Percentiles rank a stretch among this genome's conserved stretches.
These are phyloP conservation scores for Xiphophorus couchianus DNA, from an alignment of 2,113 vertebrate species.

Conservation along the genomic window DNA sequence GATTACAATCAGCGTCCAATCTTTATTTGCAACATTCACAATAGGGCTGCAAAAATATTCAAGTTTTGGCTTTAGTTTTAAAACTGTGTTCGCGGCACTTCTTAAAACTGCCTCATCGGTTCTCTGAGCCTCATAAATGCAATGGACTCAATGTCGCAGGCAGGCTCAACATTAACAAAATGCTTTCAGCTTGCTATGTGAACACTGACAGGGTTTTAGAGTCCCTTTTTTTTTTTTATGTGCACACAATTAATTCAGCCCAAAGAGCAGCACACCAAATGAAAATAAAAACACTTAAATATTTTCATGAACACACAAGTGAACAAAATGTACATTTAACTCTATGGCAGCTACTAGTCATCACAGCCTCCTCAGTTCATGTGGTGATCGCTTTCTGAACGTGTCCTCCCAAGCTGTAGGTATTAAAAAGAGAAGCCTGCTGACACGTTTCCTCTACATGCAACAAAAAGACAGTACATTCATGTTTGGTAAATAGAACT, in stretches of 20 bases:
- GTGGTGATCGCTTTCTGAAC: constrained; percentile 3
- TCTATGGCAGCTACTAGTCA: constrained; percentile 14
- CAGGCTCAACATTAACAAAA: constrained; percentile 40
- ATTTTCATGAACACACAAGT: constrained; percentile 17
- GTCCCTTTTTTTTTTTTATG: not conserved
- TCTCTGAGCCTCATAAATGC: constrained; percentile 14
- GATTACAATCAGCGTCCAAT: not conserved
- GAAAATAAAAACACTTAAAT: constrained; percentile 21
- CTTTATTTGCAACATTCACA: constrained; percentile 55
- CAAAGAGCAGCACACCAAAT: not conserved
- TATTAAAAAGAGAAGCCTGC: constrained; percentile 44
- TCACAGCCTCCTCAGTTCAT: constrained; percentile 30
- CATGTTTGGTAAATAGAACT: constrained; percentile 24
- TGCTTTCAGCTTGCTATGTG: constrained; percentile 14
- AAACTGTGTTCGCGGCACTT: constrained; percentile 8
- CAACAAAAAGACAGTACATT: constrained; percentile 47
- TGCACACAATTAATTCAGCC: constrained; percentile 6
- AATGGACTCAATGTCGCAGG: constrained; percentile 29
- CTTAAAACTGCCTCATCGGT: constrained; percentile 1
- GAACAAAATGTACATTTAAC: constrained; percentile 30
- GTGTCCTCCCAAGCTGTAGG: not conserved
- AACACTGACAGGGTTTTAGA: not conserved
- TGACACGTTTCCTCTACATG: constrained; percentile 26
- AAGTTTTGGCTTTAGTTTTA: constrained; percentile 66
- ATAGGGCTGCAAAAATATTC: constrained; percentile 62